Base-by-base conservation (phyloP, 1,140 invertebrate genomes). In the Cydia splendana region DNA sequence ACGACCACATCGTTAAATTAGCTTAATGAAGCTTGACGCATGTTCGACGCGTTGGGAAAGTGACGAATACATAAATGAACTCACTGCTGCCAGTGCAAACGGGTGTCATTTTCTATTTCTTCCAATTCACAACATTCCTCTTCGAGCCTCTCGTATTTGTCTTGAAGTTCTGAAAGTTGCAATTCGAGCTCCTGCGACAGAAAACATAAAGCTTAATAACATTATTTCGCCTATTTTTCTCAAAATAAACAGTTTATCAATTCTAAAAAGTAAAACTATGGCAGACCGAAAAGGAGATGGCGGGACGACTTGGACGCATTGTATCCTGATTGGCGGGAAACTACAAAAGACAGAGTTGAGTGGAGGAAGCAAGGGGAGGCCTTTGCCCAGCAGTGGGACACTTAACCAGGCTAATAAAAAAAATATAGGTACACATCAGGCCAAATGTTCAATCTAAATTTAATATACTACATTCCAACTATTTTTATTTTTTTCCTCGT, bases 91-190 rank as follows among this genome's bases (percentile, higher is more conserved):
- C 95, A 94, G 84, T 95, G 94, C 75, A 95, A 88, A 75, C 95
- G 93, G 20, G 95, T 95, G 81, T 96, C 95, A 89, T 96, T 96
- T 88, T 96, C 95, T 51, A 95, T 95, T 86, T 96, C 95, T 86
- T 96, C 95, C 53, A 96, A 90, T 89, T 96, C 95, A 84, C 95
- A 95, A 84, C 94, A 94, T 80, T 95, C 95, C 79, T 96, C 95
- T 82, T 95, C 95, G 79, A 95, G 84, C 79, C 91, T 87, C 30
- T 93, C 90, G 89, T 95, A 95, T 80, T 95, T 95, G 10, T 94
- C 93, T 80, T 94, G 88, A 74, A 95, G 91, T 78, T 93, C 88
- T 76, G 91, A 86, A 20, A 95, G 91, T 65, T 95, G 92, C 69
- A 93, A 89, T 82, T 93, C 92, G 48, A 95, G 85, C 69, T 94